Evolutionary conservation across 2,113 vertebrate genomes (phyloP).

Genomic region (Tricholaema leucomelas): DNA sequence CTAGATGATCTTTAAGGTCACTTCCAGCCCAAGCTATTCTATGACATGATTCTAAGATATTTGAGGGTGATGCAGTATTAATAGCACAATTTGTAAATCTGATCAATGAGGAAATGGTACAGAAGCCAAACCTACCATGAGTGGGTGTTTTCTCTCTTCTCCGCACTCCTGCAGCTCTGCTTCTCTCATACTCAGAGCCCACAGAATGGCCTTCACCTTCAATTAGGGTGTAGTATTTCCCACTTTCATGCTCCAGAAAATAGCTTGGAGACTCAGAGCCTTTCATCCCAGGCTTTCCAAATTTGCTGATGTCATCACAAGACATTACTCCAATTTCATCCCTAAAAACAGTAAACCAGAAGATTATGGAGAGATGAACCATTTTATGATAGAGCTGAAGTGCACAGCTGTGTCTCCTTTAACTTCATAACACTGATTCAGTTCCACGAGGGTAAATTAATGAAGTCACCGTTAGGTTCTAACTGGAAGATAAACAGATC

Average conservation of each 20-base stretch:
- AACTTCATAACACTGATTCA: neutral
- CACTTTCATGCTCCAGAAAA: slow-evolving; percentile 84
- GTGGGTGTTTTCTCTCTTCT: slow-evolving; percentile 88
- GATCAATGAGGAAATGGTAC: neutral
- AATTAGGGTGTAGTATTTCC: slow-evolving; percentile 83
- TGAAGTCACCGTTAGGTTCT: neutral
- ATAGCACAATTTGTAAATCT: neutral
- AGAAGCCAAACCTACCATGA: slow-evolving; percentile 76
- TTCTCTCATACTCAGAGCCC: slow-evolving; percentile 81
- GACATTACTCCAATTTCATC: slow-evolving; percentile 86
- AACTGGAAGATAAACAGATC: neutral
- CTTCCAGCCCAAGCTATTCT: no score
- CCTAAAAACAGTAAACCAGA: slow-evolving; percentile 29
- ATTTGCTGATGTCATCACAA: slow-evolving; percentile 81
- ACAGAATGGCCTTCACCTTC: slow-evolving; percentile 76
- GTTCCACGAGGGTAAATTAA: neutral
- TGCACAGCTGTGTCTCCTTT: fast-evolving
- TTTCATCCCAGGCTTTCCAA: slow-evolving; percentile 83
- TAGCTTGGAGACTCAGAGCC: slow-evolving; percentile 85
- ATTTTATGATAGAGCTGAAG: neutral
- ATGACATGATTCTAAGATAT: neutral
- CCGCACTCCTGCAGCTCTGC: slow-evolving; percentile 82
- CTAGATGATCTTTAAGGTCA: no score
- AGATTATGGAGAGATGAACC: neutral
- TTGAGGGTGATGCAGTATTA: neutral